These are phyloP conservation scores for Megamerina dolium DNA, from an alignment of 2,888 invertebrate genomes.

Conservation along the genomic window DNA sequence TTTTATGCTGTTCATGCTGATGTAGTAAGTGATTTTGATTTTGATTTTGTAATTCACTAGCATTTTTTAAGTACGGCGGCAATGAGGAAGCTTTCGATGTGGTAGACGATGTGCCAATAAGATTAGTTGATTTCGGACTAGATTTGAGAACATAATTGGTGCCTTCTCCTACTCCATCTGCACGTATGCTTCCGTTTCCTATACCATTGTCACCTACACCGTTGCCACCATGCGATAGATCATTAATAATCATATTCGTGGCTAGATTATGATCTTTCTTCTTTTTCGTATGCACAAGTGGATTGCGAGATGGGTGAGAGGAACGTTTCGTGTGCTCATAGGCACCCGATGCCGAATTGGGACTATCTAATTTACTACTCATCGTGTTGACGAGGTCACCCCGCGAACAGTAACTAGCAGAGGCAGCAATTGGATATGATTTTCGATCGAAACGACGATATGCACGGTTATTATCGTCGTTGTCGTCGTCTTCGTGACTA, in stretches of 20 bases:
- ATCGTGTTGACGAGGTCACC: conserved; percentile 7
- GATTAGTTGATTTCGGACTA: conserved; percentile 27
- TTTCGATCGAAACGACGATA: no score
- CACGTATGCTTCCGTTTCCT: no score
- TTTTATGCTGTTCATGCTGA: conserved; percentile 11
- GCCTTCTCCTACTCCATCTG: no score
- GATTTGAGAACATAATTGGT: conserved; percentile 16
- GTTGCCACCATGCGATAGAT: no score
- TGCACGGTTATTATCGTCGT: background rate
- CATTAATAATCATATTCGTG: conserved; percentile 15
- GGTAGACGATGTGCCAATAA: conserved; percentile 8
- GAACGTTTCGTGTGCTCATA: conserved; percentile 10
- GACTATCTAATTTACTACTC: conserved; percentile 16
- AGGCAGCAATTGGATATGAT: no score
- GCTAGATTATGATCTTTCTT: conserved; percentile 11
- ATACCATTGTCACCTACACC: no score
- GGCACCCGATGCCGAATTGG: conserved; percentile 2
- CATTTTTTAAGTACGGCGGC: conserved; percentile 29
- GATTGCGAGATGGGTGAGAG: conserved; percentile 17
- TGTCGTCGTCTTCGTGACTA: conserved; percentile 16
- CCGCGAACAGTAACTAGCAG: no score
- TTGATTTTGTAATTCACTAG: no score
- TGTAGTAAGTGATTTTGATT: conserved; percentile 3
- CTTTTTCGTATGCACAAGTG: conserved; percentile 9
- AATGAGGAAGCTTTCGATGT: conserved; percentile 32